A percentile compares a stretch with the other conserved stretches of the same genome.
These are phyloP conservation scores for Callaeas wilsoni DNA, from an alignment of 2,113 vertebrate genomes.

Conservation along the genomic window DNA sequence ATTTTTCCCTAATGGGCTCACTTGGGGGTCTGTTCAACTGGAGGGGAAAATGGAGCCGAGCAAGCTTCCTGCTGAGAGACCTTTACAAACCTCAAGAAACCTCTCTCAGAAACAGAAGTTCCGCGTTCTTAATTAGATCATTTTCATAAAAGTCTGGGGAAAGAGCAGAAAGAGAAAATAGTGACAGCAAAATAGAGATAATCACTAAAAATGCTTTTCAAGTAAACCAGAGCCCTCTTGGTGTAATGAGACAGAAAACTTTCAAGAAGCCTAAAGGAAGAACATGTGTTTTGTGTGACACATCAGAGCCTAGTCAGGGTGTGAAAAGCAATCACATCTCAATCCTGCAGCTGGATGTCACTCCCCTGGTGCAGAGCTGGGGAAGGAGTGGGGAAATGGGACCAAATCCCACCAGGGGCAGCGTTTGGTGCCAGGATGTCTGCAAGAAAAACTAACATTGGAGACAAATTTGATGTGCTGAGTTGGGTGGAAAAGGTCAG, in stretches of 20 bases:
- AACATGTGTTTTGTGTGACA: neutral
- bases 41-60: neutral
- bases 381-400: neutral
- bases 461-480: neutral
- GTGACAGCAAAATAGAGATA: conserved; percentile 9
- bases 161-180: neutral
- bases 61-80: conserved; percentile 32
- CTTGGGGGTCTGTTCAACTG: neutral
- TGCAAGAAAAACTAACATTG: neutral
- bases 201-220: conserved; percentile 15
- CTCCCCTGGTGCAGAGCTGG: neutral
- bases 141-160: conserved; percentile 16
- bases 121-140: conserved; percentile 30
- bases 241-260: conserved; percentile 37
- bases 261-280: neutral
- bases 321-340: neutral
- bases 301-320: neutral
- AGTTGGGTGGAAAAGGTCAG: neutral
- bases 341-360: neutral
- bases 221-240: neutral
- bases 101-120: neutral
- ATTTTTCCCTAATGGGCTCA: conserved; percentile 11
- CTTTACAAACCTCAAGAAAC: conserved; percentile 7
- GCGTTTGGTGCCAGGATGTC: neutral
- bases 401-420: neutral